These are phyloP conservation scores for Bettongia penicillata DNA, from an alignment of 2,113 vertebrate species.

Conservation along the genomic window DNA sequence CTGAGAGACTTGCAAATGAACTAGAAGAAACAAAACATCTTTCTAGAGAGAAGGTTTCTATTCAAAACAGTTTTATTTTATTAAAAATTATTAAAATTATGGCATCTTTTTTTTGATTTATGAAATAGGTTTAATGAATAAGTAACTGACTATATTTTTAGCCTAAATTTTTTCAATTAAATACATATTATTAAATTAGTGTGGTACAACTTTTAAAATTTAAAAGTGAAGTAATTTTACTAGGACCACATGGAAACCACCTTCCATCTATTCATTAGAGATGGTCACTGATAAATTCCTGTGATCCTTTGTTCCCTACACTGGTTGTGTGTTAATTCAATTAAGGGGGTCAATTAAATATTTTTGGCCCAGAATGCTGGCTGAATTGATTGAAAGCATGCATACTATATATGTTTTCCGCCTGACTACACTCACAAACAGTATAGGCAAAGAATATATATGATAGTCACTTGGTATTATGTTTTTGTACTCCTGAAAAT, in stretches of 20 bases:
- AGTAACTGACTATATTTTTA: not conserved
- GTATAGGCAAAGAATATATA: not conserved
- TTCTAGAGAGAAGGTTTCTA: conserved; percentile 83
- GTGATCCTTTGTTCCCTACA: not conserved
- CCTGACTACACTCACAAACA: not conserved
- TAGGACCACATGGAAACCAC: not conserved
- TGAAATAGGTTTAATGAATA: not conserved
- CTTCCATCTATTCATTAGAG: not conserved
- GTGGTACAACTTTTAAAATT: not conserved
- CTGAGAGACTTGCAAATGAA: conserved; percentile 82
- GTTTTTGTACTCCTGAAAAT: not conserved
- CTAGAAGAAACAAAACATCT: conserved; percentile 84
- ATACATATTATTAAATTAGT: not conserved
- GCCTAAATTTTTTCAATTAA: not conserved
- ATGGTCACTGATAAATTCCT: not conserved
- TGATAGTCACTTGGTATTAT: not conserved
- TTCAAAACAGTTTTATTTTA: conserved; percentile 49
- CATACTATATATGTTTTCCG: not conserved
- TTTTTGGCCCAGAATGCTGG: not conserved
- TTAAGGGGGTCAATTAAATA: not conserved
- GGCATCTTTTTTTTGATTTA: conserved; percentile 35
- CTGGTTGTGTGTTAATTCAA: not conserved
- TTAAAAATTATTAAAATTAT: conserved; percentile 38
- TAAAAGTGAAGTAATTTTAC: not conserved
- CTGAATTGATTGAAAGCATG: not conserved